These are phyloP conservation scores for Wasmannia auropunctata DNA, from an alignment of 1,140 invertebrate genomes.

Conservation along the genomic window DNA sequence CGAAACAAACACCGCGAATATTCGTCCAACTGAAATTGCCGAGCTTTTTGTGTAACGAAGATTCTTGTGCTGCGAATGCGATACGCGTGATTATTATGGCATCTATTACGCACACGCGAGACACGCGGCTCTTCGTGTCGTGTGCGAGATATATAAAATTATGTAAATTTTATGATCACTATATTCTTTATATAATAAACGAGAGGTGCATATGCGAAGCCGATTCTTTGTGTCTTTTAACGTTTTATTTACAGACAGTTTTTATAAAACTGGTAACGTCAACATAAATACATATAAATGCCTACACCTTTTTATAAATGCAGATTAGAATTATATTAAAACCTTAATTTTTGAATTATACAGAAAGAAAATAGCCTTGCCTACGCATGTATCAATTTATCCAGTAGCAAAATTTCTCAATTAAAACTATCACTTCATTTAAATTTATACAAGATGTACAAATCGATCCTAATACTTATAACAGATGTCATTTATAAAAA, in stretches of 20 bases:
- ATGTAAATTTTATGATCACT: constrained; percentile 79
- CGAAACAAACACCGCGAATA: constrained; percentile 71
- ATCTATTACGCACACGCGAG: constrained; percentile 39
- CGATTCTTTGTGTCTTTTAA: background rate
- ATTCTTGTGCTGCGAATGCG: constrained; percentile 20
- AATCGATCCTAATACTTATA: background rate
- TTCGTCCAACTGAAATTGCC: constrained; percentile 82
- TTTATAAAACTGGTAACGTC: constrained; percentile 66
- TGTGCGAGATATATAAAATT: constrained; percentile 77
- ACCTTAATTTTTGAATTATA: background rate
- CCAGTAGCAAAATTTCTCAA: background rate
- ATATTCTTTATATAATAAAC: constrained; percentile 82
- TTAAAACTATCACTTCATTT: background rate
- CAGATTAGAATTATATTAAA: background rate
- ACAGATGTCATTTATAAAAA: background rate
- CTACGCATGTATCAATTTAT: background rate
- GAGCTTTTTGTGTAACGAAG: constrained; percentile 81
- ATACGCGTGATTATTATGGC: constrained; percentile 41
- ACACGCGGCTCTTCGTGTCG: constrained; percentile 17
- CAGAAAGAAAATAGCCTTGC: background rate
- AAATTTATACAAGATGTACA: constrained; percentile 4
- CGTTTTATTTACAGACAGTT: constrained; percentile 68
- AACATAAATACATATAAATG: constrained; percentile 19
- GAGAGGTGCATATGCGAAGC: constrained; percentile 67
- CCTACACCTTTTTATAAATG: background rate